phyloP scores from a whole-genome alignment of 2,113 vertebrate species.

The Lamprologus callipterus region DNA sequence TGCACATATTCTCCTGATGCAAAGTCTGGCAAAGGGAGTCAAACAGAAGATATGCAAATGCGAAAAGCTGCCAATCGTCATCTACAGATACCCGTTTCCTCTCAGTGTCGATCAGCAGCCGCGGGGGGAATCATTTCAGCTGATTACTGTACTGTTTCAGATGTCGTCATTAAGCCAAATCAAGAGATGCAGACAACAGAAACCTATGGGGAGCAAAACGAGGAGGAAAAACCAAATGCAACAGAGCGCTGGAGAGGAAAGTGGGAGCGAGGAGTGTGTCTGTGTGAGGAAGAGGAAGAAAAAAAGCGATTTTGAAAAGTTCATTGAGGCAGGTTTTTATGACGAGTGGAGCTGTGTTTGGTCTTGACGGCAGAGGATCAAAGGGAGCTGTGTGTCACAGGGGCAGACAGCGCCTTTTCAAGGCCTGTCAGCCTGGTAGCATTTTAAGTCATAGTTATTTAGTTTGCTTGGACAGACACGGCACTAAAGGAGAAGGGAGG shows the following conservation, averaged over 20 bases:
- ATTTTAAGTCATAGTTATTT: conserved; percentile 56
- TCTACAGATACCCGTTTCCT: conserved; percentile 2
- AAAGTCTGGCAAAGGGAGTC: conserved; percentile 1
- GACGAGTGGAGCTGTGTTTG: conserved; percentile 14
- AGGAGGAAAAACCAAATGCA: background rate
- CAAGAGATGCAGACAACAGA: conserved; percentile 16
- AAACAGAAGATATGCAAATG: conserved; percentile 47
- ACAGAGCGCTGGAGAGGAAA: background rate
- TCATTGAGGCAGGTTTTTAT: conserved; percentile 30
- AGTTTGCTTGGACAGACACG: conserved; percentile 39
- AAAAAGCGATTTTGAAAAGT: conserved; percentile 36
- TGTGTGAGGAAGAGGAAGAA: background rate
- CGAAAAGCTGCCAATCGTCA: conserved; percentile 8
- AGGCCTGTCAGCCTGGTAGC: conserved; percentile 47
- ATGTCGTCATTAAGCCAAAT: conserved; percentile 48
- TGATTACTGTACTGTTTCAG: conserved; percentile 42
- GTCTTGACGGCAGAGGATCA: conserved; percentile 42
- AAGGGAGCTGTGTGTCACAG: conserved; percentile 41
- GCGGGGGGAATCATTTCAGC: conserved; percentile 18
- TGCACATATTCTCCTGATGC: background rate
- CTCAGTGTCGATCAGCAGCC: conserved; percentile 3
- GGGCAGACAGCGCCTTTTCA: conserved; percentile 39
- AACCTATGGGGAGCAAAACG: conserved; percentile 5
- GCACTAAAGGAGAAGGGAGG: background rate
- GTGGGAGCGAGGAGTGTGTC: background rate